Evolutionary conservation across 2,888 invertebrate genomes (phyloP), one percentile per base, ranked within the genome.

Genomic region (Anagyrus pseudococci): DNA sequence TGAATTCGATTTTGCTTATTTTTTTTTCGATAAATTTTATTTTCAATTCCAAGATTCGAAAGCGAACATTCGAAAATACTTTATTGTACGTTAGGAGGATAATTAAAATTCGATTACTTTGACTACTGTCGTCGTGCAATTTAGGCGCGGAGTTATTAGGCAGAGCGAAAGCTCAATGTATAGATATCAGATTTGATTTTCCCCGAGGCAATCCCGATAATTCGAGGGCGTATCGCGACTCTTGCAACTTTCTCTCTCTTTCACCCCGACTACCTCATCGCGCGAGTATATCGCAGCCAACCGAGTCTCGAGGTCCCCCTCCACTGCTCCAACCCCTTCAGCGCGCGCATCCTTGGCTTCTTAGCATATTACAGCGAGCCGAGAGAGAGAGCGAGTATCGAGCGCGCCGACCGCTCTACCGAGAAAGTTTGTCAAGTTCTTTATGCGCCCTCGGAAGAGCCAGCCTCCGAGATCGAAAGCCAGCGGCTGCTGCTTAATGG

Each of bases 401-500:
- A 6, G 8, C 33, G 13, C n/a, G 8, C 19, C 40, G 3, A 37
- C 26, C 17, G 48, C 20, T 25, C 54, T 33, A 2, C 10, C 6
- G 43, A 33, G 57, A 55, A 53, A 48, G 47, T 56, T 62, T 62
- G 62, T 59, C 66, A 62, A 58, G 58, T 59, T 66, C 59, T 57
- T 62, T 53, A 43, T 53, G 29, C 25, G 10, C 13, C 19, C 22
- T n/a, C 6, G 3, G 4, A 41, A 29, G 29, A 29, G 10, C 6
- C 4, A 29, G 29, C 4, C 4, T 4, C 10, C 13, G 33, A 8
- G 46, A 20, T 17, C 7, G 46, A 46, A 19, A 4, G 22, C 10
- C 29, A 10, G 25, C 20, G n/a, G 41, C 26, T 33, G 56, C 62
- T 67, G 72, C 67, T 76, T 79, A 80, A 80, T 80, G 80, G 78